Evolutionary conservation across 2,113 vertebrate species (phyloP).

Genomic region (Psilopsiagon aymara): DNA sequence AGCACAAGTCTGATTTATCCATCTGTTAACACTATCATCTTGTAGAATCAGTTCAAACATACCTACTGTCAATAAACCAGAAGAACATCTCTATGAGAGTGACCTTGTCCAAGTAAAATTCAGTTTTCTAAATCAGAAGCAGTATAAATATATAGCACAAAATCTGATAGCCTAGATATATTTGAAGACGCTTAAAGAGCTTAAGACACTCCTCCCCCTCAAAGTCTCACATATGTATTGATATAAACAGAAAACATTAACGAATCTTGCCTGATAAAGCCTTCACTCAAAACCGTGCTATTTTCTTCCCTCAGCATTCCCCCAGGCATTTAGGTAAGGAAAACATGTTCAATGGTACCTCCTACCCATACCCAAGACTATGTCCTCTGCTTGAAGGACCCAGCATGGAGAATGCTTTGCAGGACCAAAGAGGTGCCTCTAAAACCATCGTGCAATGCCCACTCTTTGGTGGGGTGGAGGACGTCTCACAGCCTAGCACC

Average conservation of each 20-base stretch:
- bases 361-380: background rate
- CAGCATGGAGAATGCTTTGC: background rate
- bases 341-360: background rate
- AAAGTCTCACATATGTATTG: background rate
- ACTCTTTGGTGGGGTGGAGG: background rate
- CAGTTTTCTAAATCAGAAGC: background rate
- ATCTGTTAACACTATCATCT: background rate
- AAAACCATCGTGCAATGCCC: rapidly evolving
- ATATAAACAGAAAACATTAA: background rate
- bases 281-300: background rate
- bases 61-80: background rate
- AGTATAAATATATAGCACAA: background rate
- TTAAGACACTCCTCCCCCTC: background rate
- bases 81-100: background rate
- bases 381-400: background rate
- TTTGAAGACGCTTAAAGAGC: background rate
- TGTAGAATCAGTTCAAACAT: background rate
- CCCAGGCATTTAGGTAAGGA: background rate
- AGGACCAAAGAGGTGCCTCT: background rate
- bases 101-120: background rate
- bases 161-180: background rate
- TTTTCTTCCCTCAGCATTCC: background rate
- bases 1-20: background rate
- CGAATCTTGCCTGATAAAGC: background rate
- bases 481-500: background rate